Conservation (phyloP, 2,113 vertebrate genomes). For the Sylvietta virens region DNA sequence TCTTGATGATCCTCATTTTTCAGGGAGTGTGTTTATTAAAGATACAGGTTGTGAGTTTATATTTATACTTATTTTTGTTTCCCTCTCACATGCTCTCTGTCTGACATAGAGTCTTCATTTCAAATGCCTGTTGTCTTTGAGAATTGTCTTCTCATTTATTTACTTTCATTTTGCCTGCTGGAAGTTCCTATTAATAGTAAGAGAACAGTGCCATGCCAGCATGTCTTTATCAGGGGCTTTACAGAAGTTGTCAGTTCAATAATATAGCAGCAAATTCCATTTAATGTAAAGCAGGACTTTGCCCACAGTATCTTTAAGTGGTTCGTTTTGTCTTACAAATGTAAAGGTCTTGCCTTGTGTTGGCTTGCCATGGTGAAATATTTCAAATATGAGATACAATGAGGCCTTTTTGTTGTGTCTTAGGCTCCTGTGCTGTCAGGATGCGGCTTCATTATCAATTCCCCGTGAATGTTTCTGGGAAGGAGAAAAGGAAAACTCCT, state of each 20-base stretch:
- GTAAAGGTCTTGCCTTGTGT: background rate
- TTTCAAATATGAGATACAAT: background rate
- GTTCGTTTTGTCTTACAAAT: background rate
- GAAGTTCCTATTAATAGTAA: background rate
- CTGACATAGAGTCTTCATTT: background rate
- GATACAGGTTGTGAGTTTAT: background rate
- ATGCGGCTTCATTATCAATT: background rate
- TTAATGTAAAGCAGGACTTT: slow-evolving; percentile 13
- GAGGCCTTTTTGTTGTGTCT: background rate
- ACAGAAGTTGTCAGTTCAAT: slow-evolving; percentile 5
- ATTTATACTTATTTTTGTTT: background rate
- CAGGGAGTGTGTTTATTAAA: background rate
- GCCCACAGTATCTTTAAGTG: background rate
- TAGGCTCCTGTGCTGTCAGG: background rate
- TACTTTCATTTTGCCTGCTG: background rate
- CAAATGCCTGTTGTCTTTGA: background rate
- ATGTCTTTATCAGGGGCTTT: background rate
- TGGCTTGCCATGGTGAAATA: background rate
- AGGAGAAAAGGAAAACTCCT: background rate
- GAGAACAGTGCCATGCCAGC: background rate
- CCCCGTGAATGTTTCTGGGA: background rate
- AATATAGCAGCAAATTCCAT: background rate
- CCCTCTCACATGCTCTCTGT: background rate
- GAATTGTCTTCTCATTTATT: background rate
- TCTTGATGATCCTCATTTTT: background rate